These are phyloP conservation scores for Trachelus troglodyta DNA, from an alignment of 2,888 invertebrate species.

Conservation along the genomic window DNA sequence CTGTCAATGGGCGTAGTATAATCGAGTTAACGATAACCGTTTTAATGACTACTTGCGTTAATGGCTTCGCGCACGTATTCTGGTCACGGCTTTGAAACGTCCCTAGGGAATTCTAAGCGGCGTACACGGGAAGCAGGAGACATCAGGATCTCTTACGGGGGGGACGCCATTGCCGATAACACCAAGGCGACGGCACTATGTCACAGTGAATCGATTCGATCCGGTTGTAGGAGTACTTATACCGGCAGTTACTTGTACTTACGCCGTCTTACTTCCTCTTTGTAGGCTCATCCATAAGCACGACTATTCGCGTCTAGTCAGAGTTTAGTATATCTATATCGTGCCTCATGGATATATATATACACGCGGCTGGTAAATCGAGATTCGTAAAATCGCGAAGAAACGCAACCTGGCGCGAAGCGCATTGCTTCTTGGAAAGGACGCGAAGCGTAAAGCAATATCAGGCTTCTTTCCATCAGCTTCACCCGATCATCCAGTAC, in stretches of 20 bases:
- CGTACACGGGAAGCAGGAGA: conserved; percentile 13
- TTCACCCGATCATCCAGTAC: background rate
- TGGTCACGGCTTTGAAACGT: conserved; percentile 4
- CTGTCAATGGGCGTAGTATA: conserved; percentile 33
- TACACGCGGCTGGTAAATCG: background rate
- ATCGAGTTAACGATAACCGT: conserved; percentile 50
- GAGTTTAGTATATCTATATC: background rate
- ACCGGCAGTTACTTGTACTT: conserved; percentile 2
- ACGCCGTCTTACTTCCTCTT: background rate
- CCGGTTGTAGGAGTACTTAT: conserved; percentile 42
- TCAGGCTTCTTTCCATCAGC: background rate
- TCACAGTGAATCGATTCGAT: conserved; percentile 53
- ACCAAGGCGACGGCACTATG: conserved; percentile 33
- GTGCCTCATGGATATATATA: background rate
- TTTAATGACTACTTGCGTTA: conserved; percentile 49
- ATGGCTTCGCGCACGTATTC: background rate
- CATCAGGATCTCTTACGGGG: background rate
- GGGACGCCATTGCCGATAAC: background rate
- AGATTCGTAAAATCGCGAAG: background rate
- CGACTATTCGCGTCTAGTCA: background rate
- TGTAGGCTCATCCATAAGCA: background rate
- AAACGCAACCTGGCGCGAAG: background rate
- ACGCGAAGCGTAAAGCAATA: background rate
- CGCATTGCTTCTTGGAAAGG: background rate
- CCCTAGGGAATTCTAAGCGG: conserved; percentile 20